phyloP scores from a whole-genome alignment of 2,113 vertebrate species.

The Nothocercus nigrocapillus region DNA sequence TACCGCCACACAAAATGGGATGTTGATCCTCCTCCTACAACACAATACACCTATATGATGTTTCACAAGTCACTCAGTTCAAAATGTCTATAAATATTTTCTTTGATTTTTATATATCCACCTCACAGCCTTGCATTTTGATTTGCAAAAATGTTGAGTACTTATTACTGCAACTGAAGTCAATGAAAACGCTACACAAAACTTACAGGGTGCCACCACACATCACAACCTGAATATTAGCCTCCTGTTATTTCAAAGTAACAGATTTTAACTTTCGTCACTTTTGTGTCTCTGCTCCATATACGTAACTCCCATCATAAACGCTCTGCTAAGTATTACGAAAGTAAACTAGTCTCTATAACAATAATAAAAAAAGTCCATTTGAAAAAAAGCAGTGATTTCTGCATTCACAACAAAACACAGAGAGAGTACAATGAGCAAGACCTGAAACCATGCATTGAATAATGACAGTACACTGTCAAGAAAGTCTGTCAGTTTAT shows the following conservation, averaged over 20 bases:
- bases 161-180: not conserved
- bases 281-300: not conserved
- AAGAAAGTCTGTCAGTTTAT: not conserved
- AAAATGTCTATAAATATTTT: not conserved
- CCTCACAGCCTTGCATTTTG: not conserved
- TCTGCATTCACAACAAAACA: not conserved
- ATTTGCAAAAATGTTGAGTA: not conserved
- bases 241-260: not conserved
- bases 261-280: not conserved
- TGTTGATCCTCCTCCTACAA: not conserved
- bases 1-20: not conserved
- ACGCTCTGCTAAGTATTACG: no score
- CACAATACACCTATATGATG: not conserved
- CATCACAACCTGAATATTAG: not conserved
- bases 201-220: fast-evolving
- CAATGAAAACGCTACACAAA: not conserved
- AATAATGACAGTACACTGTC: not conserved
- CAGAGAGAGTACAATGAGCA: not conserved
- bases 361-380: not conserved
- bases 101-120: fast-evolving
- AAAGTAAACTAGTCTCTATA: not conserved
- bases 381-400: not conserved
- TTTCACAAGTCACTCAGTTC: not conserved
- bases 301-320: not conserved
- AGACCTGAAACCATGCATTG: not conserved